Evolutionary conservation across 2,113 vertebrate genomes (phyloP), one percentile per base, ranked within the genome.

Genomic region (Gasterosteus nipponicus): DNA sequence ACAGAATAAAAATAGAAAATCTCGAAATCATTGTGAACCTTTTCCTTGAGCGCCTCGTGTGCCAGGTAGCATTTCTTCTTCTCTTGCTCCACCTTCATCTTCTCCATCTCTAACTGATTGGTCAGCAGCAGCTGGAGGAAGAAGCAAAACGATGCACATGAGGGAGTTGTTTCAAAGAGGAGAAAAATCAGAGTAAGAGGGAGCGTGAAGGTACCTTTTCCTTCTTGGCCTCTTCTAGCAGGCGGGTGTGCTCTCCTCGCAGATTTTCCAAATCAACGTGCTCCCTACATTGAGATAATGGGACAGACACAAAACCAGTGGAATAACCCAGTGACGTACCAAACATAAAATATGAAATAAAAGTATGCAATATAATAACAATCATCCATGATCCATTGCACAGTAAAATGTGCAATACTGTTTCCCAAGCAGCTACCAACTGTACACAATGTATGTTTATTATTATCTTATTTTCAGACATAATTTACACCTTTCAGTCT

Each of bases 81-180:
- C 91, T 99, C 98, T 85, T 99, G 97, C 85, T 99, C 98, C 85
- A 97, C 96, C 90, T 97, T 99, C 96, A 99, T 96, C 91, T 96
- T 99, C 88, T 99, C 98, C 96, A 99, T 98, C 93, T 99, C 98
- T 80, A 99, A 88, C 68, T 99, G 98, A 93, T 96, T 98, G 81
- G 91, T 86, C 69, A 99, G 88, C 42, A 98, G 87, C 1, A 91
- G 89, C 98, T 99, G 63, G 51, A 71, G 18, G 19, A 74, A 64
- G 19, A 53, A 60, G 16, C n/a, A 78, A 57, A 57, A 29, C 53
- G 15, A 39, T 2, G 44, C 11, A 31, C 14, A 38, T 75, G 14
- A 86, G 18, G 4, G 33, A 42, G 33, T 0, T 5, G 51, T 63
- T 80, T 47, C 39, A 58, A 29, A 33, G 38, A 73, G 5, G 0